phyloP scores from a whole-genome alignment of 2,797 vertebrate species.

The Acanthopagrus latus region DNA sequence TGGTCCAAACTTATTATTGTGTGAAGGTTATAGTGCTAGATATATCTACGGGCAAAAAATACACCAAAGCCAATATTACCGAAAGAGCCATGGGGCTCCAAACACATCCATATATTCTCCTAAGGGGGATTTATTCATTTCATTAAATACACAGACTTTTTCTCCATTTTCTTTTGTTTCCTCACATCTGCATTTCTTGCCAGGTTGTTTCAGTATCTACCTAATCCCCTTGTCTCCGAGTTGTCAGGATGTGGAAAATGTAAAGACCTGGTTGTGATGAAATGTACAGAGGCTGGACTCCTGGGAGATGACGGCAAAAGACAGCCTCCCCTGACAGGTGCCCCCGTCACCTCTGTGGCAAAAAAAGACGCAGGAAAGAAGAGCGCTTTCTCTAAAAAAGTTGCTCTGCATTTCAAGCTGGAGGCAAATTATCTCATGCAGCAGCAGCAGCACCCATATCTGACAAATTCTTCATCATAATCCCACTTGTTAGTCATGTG shows the following conservation, averaged over 20 bases:
- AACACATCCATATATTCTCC: slow-evolving; percentile 37
- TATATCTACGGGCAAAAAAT: slow-evolving; percentile 42
- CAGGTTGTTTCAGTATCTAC: slow-evolving; percentile 23
- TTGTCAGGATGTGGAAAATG: slow-evolving; percentile 52
- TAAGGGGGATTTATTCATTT: slow-evolving; percentile 39
- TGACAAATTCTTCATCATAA: slow-evolving; percentile 41
- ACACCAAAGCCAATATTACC: slow-evolving; percentile 43
- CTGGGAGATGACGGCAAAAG: slow-evolving; percentile 40
- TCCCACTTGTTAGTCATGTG: slow-evolving; percentile 51
- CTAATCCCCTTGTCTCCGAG: slow-evolving; percentile 28
- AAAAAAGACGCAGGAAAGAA: slow-evolving; percentile 15
- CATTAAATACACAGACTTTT: slow-evolving; percentile 47
- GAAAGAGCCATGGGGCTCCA: slow-evolving; percentile 11
- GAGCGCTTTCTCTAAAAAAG: slow-evolving; percentile 8
- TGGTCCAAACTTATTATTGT: slow-evolving; percentile 38
- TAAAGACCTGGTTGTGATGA: slow-evolving; percentile 65
- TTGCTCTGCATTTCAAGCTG: slow-evolving; percentile 30
- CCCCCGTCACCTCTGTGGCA: slow-evolving; percentile 36
- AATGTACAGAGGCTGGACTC: slow-evolving; percentile 46
- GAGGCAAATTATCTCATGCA: slow-evolving; percentile 17
- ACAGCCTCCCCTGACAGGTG: slow-evolving; percentile 50
- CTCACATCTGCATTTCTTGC: slow-evolving; percentile 22
- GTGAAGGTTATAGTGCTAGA: slow-evolving; percentile 21
- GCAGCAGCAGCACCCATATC: slow-evolving; percentile 4
- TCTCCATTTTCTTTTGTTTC: slow-evolving; percentile 38